These are phyloP conservation scores for Muscina levida DNA, from an alignment of 2,888 invertebrate genomes.

Conservation along the genomic window DNA sequence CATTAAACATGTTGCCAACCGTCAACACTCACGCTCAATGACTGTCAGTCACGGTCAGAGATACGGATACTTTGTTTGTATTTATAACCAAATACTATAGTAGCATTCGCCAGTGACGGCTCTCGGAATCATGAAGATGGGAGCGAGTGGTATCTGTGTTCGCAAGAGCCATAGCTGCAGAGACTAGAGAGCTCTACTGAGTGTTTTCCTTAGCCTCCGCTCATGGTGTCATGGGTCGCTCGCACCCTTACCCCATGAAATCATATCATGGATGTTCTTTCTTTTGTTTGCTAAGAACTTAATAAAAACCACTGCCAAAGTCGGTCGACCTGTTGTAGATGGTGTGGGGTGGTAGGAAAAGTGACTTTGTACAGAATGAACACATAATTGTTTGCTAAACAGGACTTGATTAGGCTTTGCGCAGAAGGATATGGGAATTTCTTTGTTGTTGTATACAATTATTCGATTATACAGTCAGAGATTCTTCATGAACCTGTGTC, in stretches of 20 bases:
- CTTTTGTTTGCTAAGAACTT: background rate
- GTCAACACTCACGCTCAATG: constrained; percentile 27
- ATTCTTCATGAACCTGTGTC: constrained; percentile 36
- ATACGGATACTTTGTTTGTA: constrained; percentile 16
- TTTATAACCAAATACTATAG: constrained; percentile 10
- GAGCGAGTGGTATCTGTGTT: background rate
- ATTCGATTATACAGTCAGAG: constrained; percentile 69
- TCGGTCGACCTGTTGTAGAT: background rate
- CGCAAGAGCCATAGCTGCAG: background rate
- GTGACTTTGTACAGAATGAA: background rate
- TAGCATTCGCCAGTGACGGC: constrained; percentile 20
- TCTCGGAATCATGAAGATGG: background rate
- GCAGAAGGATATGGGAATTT: constrained; percentile 50
- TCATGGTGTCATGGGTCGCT: background rate
- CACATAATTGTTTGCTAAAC: constrained; percentile 56
- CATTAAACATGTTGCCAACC: constrained; percentile 21
- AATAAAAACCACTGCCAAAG: background rate
- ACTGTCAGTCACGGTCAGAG: background rate
- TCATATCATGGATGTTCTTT: constrained; percentile 2
- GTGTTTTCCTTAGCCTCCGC: background rate
- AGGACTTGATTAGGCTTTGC: constrained; percentile 63
- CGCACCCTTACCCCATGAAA: background rate
- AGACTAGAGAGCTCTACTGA: background rate
- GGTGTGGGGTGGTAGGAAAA: background rate
- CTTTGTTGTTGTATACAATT: constrained; percentile 69